phyloP scores from a whole-genome alignment of 2,888 invertebrate genomes.

The Nymphalis urticae region DNA sequence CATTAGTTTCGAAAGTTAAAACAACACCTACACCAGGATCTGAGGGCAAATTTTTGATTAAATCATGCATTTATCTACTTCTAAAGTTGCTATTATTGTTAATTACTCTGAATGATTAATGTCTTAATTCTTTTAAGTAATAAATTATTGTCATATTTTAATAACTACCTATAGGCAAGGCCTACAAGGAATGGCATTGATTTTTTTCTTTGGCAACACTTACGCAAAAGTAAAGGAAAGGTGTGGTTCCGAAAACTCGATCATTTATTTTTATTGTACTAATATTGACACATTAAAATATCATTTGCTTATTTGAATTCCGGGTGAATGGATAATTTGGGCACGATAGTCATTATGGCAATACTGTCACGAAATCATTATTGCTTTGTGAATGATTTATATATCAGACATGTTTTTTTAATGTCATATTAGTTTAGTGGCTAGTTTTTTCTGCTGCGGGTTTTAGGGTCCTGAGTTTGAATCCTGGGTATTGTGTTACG shows the following conservation, averaged over 20 bases:
- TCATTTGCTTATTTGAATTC: constrained; percentile 14
- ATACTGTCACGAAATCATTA: not conserved
- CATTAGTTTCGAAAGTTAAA: constrained; percentile 1
- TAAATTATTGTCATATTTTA: constrained; percentile 34
- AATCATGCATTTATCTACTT: constrained; percentile 4
- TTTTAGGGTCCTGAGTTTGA: no score
- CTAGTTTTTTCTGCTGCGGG: no score
- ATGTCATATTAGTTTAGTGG: no score
- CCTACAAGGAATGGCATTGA: constrained; percentile 17
- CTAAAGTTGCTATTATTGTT: constrained; percentile 10
- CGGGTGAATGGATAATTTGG: constrained; percentile 9
- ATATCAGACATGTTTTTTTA: no score
- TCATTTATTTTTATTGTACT: constrained; percentile 15
- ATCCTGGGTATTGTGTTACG: no score
- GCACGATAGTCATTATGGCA: not conserved
- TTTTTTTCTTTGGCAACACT: constrained; percentile 19
- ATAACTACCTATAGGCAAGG: constrained; percentile 29
- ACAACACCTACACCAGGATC: not conserved
- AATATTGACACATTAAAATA: constrained; percentile 21
- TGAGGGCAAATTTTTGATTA: not conserved
- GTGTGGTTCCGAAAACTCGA: constrained; percentile 10
- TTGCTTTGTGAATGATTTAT: not conserved
- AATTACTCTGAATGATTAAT: constrained; percentile 30
- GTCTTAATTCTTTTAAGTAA: constrained; percentile 31
- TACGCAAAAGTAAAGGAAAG: constrained; percentile 14